phyloP scores from a whole-genome alignment of 1,140 invertebrate genomes.

The Drosophila prosaltans region DNA sequence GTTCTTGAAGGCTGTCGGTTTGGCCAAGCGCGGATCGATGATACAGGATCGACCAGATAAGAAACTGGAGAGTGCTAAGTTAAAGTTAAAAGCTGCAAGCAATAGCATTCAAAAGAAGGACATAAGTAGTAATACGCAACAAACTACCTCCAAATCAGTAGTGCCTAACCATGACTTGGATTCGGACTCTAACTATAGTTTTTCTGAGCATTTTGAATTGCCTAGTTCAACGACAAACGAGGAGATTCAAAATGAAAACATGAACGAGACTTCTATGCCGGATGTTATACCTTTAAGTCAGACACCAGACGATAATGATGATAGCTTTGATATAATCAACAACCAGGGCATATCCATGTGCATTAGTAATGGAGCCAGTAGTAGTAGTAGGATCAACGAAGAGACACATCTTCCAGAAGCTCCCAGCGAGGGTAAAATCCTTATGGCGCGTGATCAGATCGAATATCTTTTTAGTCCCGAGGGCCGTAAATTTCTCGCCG shows the following conservation, averaged over 20 bases:
- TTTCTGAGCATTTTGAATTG: constrained; percentile 78
- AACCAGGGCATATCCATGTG: constrained; percentile 70
- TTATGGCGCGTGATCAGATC: constrained; percentile 83
- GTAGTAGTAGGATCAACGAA: not conserved
- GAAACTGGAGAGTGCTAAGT: not conserved
- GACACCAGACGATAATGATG: constrained; percentile 12
- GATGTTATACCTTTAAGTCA: constrained; percentile 67
- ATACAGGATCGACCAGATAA: not conserved
- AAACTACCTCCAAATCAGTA: constrained; percentile 3
- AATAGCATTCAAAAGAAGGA: constrained; percentile 38
- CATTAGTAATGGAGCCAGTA: constrained; percentile 33
- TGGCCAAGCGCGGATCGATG: constrained; percentile 24
- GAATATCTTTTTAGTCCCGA: constrained; percentile 83
- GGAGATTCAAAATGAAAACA: constrained; percentile 1
- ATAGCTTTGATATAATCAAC: constrained; percentile 14
- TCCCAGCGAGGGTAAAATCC: constrained; percentile 82
- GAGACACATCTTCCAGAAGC: constrained; percentile 27
- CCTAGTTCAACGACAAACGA: constrained; percentile 55
- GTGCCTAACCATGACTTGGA: constrained; percentile 52
- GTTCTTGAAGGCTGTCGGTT: constrained; percentile 56
- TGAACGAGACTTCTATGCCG: constrained; percentile 45
- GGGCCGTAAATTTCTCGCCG: constrained; percentile 82
- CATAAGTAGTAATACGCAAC: constrained; percentile 34
- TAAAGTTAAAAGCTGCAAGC: not conserved
- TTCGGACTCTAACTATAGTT: constrained; percentile 82